Base-by-base conservation (phyloP, 2,797 vertebrate genomes). In the Parauchenoglanis punctatus region DNA sequence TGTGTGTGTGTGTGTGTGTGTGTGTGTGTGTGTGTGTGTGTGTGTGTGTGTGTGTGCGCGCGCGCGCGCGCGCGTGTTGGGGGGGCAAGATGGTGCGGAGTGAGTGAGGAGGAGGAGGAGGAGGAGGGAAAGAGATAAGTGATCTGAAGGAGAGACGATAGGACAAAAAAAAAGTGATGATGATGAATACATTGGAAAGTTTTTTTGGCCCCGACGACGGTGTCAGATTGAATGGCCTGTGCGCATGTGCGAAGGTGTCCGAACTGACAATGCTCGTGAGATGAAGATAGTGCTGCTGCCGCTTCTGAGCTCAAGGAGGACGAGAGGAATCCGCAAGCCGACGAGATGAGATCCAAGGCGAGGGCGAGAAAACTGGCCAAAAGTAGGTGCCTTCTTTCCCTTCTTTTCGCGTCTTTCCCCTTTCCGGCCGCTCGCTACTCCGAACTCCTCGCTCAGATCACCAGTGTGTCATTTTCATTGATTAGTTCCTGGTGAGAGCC, bases 181-280 rank as follows among this genome's bases (percentile, higher is more conserved):
- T 96, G 97, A 96, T 98, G 98, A 99, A 98, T 98, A 97, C 97
- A 97, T 97, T 97, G 97, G 97, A 98, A 99, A 98, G 97, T 98
- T 99, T 98, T 98, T 91, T 98, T 98, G 97, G 98, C 97, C 97
- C 96, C 95, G 96, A 96, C 96, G 97, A 97, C 97, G 98, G 98
- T 99, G 98, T 99, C 98, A 98, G 98, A 98, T 99, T 97, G 98
- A 98, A 98, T 94, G 97, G 97, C 97, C 96, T 99, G 97, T 98
- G 98, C 98, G 98, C 98, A 99, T 99, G 98, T 99, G 98, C 98
- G 97, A 98, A 99, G 98, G 98, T 99, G 97, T 99, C 98, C 97
- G 96, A 97, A 99, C 97, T 99, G 98, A 99, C 98, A 99, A 99
- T 99, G 97, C 98, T 98, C 94, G 96, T 97, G 98, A 97, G 97